These are phyloP conservation scores for Macrophya alboannulata DNA, from an alignment of 2,888 invertebrate species.

Conservation along the genomic window DNA sequence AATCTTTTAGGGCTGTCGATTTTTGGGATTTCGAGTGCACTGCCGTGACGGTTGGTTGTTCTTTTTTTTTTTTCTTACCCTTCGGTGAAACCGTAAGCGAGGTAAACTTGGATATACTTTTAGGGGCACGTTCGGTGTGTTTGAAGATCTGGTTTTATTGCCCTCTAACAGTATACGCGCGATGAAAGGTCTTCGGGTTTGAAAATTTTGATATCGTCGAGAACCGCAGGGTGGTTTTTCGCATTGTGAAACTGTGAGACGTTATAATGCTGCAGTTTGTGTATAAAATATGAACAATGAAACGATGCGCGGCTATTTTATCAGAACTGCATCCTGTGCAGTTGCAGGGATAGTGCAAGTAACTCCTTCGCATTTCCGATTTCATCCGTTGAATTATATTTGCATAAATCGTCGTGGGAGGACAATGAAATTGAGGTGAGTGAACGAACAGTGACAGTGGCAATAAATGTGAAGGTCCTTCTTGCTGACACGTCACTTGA, in stretches of 20 bases:
- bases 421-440: conserved; percentile 67
- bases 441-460: conserved; percentile 52
- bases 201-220: too few relatives aligned
- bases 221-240: neutral
- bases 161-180: neutral
- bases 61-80: neutral
- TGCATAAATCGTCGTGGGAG: conserved; percentile 76
- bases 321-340: conserved; percentile 23
- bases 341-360: neutral
- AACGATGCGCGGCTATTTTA: neutral
- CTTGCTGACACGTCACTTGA: conserved; percentile 50
- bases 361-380: conserved; percentile 53
- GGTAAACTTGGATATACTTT: conserved; percentile 75
- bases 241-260: neutral
- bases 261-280: neutral
- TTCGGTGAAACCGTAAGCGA: neutral
- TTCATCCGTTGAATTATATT: conserved; percentile 65
- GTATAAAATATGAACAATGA: neutral
- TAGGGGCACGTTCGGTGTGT: conserved; percentile 55
- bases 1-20: conserved; percentile 30
- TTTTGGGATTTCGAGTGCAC: conserved; percentile 3
- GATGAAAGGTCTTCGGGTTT: neutral
- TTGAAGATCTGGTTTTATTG: conserved; percentile 41
- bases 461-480: conserved; percentile 52
- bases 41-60: too few relatives aligned